Evolutionary conservation across 92 coral and sea anemone species (phyloP).

Genomic region (Umimayanthus kanabou): DNA sequence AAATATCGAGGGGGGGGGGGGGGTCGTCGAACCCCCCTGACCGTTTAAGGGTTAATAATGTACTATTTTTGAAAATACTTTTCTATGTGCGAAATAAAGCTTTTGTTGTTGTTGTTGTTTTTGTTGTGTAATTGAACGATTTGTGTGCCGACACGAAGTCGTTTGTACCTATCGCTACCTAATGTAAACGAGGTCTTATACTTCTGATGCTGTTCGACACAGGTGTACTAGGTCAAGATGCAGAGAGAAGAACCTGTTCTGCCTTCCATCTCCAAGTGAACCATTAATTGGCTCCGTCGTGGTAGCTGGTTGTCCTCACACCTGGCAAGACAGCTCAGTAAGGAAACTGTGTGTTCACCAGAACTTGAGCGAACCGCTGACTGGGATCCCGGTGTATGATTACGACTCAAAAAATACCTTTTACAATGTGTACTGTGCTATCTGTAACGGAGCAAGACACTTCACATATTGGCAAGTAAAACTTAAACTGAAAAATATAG

Average conservation of each 20-base stretch:
- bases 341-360: constrained; percentile 1
- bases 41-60: too few species aligned
- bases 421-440: constrained; percentile 14
- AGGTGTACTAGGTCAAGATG: too few species aligned
- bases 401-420: neutral
- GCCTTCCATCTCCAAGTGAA: neutral
- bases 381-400: constrained; percentile 14
- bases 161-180: too few species aligned
- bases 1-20: too few species aligned
- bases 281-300: neutral
- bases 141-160: too few species aligned
- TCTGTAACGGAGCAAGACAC: constrained; percentile 15
- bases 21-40: too few species aligned
- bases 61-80: too few species aligned
- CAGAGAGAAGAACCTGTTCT: neutral
- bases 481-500: neutral
- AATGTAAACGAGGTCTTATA: too few species aligned
- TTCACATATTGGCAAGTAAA: constrained; percentile 27
- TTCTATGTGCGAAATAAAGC: too few species aligned
- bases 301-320: neutral
- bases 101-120: too few species aligned
- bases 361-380: neutral
- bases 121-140: too few species aligned
- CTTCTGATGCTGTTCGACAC: too few species aligned
- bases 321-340: neutral